These are phyloP conservation scores for Ichneumoninae sp. DNA, from an alignment of 2,888 invertebrate genomes.

Conservation along the genomic window DNA sequence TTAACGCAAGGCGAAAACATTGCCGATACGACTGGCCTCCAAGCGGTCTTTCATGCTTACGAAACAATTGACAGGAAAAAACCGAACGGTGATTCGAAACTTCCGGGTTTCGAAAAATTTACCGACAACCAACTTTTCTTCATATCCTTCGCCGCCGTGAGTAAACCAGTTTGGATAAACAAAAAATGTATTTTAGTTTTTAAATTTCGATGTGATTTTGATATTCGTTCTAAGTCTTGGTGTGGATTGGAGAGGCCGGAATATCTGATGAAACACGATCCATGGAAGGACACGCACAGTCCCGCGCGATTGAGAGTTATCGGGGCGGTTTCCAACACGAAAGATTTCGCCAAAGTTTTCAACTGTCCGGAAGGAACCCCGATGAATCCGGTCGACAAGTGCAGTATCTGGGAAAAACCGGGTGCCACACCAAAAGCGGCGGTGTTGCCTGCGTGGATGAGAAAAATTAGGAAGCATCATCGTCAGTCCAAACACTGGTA, in stretches of 20 bases:
- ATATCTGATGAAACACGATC: background rate
- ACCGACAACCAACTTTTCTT: constrained; percentile 90
- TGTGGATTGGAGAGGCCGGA: background rate
- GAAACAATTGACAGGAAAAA: constrained; percentile 50
- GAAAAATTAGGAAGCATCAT: background rate
- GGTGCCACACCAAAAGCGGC: background rate
- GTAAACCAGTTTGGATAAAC: background rate
- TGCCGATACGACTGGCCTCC: constrained; percentile 93
- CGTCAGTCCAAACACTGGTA: background rate
- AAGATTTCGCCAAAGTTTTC: background rate
- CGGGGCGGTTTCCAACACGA: background rate
- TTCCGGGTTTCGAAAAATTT: constrained; percentile 88
- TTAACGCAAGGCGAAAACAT: constrained; percentile 88
- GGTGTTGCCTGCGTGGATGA: background rate
- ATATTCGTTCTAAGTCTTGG: background rate
- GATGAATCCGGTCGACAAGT: background rate
- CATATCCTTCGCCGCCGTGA: constrained; percentile 85
- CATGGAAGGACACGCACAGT: background rate
- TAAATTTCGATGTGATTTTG: no score
- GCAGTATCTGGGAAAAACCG: background rate
- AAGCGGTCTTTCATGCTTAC: constrained; percentile 90
- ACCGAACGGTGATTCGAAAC: constrained; percentile 80
- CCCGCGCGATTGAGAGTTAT: background rate
- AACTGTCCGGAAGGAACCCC: background rate
- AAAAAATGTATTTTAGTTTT: no score